phyloP scores from a whole-genome alignment of 2,888 invertebrate species.

The Idaea dimidiata region DNA sequence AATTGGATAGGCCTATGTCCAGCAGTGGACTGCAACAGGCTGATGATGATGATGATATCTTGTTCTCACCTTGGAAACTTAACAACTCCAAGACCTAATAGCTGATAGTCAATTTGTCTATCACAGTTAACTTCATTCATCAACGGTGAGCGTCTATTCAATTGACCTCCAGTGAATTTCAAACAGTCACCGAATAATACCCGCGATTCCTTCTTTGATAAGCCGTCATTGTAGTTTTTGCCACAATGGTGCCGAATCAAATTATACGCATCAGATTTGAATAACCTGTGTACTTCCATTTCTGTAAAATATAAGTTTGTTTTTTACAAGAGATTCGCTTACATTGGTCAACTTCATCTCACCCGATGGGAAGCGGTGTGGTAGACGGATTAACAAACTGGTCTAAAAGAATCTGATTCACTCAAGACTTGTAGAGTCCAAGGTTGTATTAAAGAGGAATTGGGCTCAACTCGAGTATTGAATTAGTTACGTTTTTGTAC shows the following conservation, averaged over 20 bases:
- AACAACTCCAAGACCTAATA: slow-evolving; percentile 69
- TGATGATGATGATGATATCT: no score
- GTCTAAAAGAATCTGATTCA: no score
- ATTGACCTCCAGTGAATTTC: slow-evolving; percentile 56
- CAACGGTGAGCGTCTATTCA: slow-evolving; percentile 72
- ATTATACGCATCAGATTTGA: slow-evolving; percentile 77
- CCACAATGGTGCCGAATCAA: slow-evolving; percentile 53
- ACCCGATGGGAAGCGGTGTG: no score
- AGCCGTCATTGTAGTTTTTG: slow-evolving; percentile 23
- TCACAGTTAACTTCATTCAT: slow-evolving; percentile 65
- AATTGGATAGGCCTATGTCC: no score
- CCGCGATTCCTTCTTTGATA: slow-evolving; percentile 28
- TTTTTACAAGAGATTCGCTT: no score
- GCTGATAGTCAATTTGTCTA: slow-evolving; percentile 68
- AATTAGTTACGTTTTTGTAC: no score
- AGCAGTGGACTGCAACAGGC: no score
- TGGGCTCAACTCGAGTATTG: no score
- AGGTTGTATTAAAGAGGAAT: no score
- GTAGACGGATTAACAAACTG: no score
- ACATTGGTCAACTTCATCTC: no score
- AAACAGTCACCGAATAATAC: slow-evolving; percentile 65
- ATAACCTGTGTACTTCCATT: slow-evolving; percentile 76
- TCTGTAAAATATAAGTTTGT: slow-evolving; percentile 51
- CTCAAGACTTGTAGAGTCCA: no score
- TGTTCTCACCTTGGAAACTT: slow-evolving; percentile 38